These are phyloP conservation scores for Phalacrocorax pelagicus DNA, from an alignment of 2,113 vertebrate species.

Conservation along the genomic window DNA sequence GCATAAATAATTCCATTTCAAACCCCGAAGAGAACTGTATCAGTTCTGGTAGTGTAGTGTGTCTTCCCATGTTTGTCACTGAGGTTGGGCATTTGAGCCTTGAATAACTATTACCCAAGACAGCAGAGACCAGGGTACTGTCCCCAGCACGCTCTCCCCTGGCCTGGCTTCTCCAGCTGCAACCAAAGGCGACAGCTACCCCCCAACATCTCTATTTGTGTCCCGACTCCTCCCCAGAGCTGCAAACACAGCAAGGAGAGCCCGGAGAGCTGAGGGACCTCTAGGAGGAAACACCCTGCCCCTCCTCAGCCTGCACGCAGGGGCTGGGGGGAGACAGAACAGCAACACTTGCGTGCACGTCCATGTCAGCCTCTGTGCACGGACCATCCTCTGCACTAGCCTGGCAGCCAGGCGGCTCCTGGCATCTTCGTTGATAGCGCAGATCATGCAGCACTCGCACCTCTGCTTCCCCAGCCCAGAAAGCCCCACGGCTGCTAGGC, in stretches of 20 bases:
- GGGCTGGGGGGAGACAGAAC: background rate
- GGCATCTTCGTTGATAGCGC: fast-evolving
- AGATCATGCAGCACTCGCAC: background rate
- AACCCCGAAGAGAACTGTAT: background rate
- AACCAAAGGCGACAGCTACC: background rate
- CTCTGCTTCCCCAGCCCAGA: background rate
- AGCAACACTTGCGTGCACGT: fast-evolving
- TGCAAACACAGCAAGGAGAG: background rate
- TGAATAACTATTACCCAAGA: background rate
- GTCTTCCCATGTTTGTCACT: background rate
- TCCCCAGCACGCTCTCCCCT: background rate
- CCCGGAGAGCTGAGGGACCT: background rate
- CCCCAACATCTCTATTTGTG: background rate
- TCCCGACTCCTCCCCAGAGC: background rate
- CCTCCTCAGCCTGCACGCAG: background rate
- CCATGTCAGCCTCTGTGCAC: background rate
- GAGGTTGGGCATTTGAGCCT: background rate
- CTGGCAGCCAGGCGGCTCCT: background rate
- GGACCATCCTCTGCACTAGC: too few relatives aligned
- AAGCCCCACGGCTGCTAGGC: fast-evolving
- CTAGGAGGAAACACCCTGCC: background rate
- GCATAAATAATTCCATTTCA: background rate
- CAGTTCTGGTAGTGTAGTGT: background rate
- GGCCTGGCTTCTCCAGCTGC: background rate
- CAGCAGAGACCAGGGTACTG: background rate